Conservation (phyloP, 2,888 invertebrate species). For the Phania funesta region DNA sequence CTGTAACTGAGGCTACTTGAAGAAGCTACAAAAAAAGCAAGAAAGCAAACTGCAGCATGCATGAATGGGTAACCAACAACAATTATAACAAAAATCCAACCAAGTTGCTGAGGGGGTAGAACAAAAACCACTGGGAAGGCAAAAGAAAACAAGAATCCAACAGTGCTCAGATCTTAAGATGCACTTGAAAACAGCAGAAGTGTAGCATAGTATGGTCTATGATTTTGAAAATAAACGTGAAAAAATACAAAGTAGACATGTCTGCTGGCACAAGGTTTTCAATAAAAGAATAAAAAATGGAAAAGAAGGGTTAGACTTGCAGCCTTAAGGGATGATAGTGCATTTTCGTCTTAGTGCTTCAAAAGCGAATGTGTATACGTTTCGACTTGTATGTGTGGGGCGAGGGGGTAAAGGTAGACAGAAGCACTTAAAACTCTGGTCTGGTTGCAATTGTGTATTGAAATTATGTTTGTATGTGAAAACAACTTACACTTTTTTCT, state of each 20-base stretch:
- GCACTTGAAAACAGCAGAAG: constrained; percentile 55
- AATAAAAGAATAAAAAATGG: neutral
- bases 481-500: constrained; percentile 35
- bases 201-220: constrained; percentile 60
- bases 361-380: neutral
- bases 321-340: constrained; percentile 66
- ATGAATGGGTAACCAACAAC: constrained; percentile 61
- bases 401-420: constrained; percentile 49
- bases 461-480: constrained; percentile 15
- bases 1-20: constrained; percentile 68
- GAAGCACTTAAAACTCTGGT: constrained; percentile 50
- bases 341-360: constrained; percentile 32
- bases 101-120: neutral
- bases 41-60: constrained; percentile 62
- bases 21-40: constrained; percentile 51
- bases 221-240: constrained; percentile 51
- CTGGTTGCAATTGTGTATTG: constrained; percentile 37
- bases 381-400: neutral
- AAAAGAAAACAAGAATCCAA: constrained; percentile 24
- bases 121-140: neutral
- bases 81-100: constrained; percentile 28
- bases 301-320: constrained; percentile 55
- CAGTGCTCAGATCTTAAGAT: constrained; percentile 60
- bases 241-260: constrained; percentile 64
- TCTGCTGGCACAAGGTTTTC: constrained; percentile 62